Base-by-base conservation (phyloP, 2,113 vertebrate genomes). In the Cryptomyrus ogoouensis region DNA sequence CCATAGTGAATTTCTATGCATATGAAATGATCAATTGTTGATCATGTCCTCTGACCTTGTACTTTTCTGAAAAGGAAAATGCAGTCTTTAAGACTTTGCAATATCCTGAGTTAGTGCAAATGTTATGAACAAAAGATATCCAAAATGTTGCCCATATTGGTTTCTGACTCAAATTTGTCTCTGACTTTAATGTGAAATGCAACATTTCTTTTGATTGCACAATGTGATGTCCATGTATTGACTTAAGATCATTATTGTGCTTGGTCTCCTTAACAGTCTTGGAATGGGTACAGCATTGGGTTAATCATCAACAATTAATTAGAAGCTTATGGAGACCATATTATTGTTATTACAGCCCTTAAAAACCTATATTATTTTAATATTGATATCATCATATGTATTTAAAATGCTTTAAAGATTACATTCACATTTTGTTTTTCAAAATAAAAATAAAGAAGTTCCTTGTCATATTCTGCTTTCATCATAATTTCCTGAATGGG, bases 401-500 rank as follows among this genome's bases (percentile, higher is more conserved):
- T 27, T 74, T 31, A 35, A 7, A 74, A 35, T 74, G 10, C 66
- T 35, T 35, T 3, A 74, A 74, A 74, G 66, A 74, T 74, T 74
- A 27, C 3, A 0, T 24, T 66, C 21, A 66, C 24, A 24, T 66
- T 66, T 66, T 66, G 19, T 50, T 13, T 66, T 27, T 66, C 2
- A n/a, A 8, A 66, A 8, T 66, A 66, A 66, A 66, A 66, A 66
- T 7, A 66, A n/a, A 66, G 21, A 27, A 66, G 58, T 66, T 21
- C 58, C 58, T 31, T 70, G 24, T 70, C 27, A 70, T 70, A 31
- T 70, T 44, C 92, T 90, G 58, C 91, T 85, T 91, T 93, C 91
- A 92, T 88, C 86, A 89, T 88, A 86, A 93, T 93, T 91, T 91
- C 24, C 85, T 91, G 90, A 92, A 92, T 92, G 47, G 47, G 10